Base-by-base conservation (phyloP, 2,888 invertebrate species). In the Cryptocephalus primarius region DNA sequence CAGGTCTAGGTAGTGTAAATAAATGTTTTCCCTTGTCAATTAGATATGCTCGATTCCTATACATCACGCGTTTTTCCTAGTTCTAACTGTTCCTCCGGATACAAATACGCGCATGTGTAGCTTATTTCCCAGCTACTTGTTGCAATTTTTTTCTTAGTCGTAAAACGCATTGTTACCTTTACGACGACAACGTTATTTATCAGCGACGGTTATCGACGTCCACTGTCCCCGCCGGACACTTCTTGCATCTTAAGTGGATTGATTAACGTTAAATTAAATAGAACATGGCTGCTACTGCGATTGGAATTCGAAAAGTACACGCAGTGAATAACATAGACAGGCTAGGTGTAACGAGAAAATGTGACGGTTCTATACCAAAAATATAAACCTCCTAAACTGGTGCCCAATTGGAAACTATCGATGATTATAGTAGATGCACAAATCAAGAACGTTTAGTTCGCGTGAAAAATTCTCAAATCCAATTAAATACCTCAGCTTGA, bases 161-260 rank as follows among this genome's bases (percentile, higher is more conserved):
- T 49, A 53, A 53, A 51, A 53, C 46, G 54, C 51, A 55, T 53
- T 55, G 52, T 52, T 51, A 53, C 22, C 22, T 22, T 22, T 22
- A 49, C 50, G 50, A 51, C 51, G 45, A 46, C 49, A 43, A 36
- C 46, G 48, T 53, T 50, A 53, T 55, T 50, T 48, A 55, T 55
- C 54, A 55, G 52, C 51, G 44, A 49, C 43, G 51, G 52, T 51
- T 53, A 55, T 55, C 54, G 51, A 53, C 50, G 51, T 55, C 51
- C 22, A 48, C 48, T 52, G 54, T 52, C 48, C 47, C 46, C 44
- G 44, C 40, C 43, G 49, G 47, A 55, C 53, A 50, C 51, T 45
- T 48, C 22, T 22, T 22, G 22, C 22, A 22, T 22, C 22, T 22
- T 22, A 22, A 22, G 22, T 22, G 22, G 22, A 22, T 22, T 22